A percentile compares a stretch with the other conserved stretches of the same genome.
Conservation (phyloP, 2,797 vertebrate genomes). For the Siniperca undulata region DNA sequence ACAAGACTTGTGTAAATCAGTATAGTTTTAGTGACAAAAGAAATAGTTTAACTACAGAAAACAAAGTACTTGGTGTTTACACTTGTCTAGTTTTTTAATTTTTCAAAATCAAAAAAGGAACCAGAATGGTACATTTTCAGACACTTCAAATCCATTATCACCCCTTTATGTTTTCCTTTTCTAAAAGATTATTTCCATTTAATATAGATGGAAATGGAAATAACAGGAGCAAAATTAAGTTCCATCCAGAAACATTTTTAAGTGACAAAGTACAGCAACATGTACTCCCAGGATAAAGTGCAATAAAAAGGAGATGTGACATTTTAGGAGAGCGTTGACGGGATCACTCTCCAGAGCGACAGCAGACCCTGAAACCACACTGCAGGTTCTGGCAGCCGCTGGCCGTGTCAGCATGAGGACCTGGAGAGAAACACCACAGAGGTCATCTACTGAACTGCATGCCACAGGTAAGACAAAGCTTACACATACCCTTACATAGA, state of each 20-base stretch:
- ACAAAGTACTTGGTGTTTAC: conserved; percentile 48
- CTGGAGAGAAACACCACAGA: conserved; percentile 83
- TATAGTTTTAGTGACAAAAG: conserved; percentile 22
- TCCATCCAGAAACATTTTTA: conserved; percentile 74
- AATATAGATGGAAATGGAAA: conserved; percentile 61
- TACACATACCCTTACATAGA: background rate
- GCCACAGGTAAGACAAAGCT: background rate
- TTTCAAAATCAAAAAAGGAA: conserved; percentile 46
- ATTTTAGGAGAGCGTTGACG: conserved; percentile 77
- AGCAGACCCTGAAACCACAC: conserved; percentile 99
- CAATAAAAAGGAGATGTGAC: conserved; percentile 77
- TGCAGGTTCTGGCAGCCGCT: conserved; percentile 99
- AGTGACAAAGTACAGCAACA: conserved; percentile 77
- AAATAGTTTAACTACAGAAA: conserved; percentile 49
- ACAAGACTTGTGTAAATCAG: conserved; percentile 31
- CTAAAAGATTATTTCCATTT: conserved; percentile 55
- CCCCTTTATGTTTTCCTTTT: conserved; percentile 43
- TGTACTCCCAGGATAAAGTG: conserved; percentile 91
- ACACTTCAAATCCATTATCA: conserved; percentile 52
- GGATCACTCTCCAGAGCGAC: conserved; percentile 96
- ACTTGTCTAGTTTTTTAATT: conserved; percentile 28
- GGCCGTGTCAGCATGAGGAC: conserved; percentile 97
- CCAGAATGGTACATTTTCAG: conserved; percentile 50
- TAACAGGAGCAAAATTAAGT: conserved; percentile 62
- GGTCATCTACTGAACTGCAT: conserved; percentile 32